These are phyloP conservation scores for Epinephelus coioides DNA, from an alignment of 2,797 vertebrate genomes.

Conservation along the genomic window DNA sequence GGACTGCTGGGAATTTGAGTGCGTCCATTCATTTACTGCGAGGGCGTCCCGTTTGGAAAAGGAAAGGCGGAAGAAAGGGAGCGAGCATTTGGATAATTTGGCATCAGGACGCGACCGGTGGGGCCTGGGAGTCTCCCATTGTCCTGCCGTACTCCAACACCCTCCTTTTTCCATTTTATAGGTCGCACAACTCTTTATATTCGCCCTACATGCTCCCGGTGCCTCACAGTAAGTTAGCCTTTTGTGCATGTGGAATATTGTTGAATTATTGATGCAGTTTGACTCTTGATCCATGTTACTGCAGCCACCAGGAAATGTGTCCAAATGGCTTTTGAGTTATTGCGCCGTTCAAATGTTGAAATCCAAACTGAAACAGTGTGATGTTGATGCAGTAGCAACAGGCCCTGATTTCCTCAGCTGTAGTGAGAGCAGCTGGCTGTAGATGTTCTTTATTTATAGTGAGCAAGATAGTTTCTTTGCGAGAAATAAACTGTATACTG, in stretches of 20 bases:
- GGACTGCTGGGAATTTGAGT: slow-evolving; percentile 25
- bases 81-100: slow-evolving; percentile 44
- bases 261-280: slow-evolving; percentile 44
- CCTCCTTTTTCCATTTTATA: slow-evolving; percentile 32
- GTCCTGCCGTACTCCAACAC: slow-evolving; percentile 57
- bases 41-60: slow-evolving; percentile 39
- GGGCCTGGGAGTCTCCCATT: slow-evolving; percentile 77
- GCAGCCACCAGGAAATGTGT: slow-evolving; percentile 7
- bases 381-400: slow-evolving; percentile 28
- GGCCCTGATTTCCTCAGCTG: slow-evolving; percentile 34
- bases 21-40: slow-evolving; percentile 71
- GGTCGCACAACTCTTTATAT: slow-evolving; percentile 46
- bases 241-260: slow-evolving; percentile 44
- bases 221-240: slow-evolving; percentile 49
- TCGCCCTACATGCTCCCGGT: slow-evolving; percentile 4
- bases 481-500: background rate
- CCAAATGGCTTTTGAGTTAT: background rate
- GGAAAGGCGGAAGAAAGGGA: slow-evolving; percentile 17
- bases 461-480: too few relatives aligned
- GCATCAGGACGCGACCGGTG: slow-evolving; percentile 56
- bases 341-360: slow-evolving; percentile 2
- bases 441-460: background rate
- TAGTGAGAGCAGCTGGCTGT: background rate
- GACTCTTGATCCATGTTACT: slow-evolving; percentile 8
- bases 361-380: slow-evolving; percentile 39